Base-by-base conservation (phyloP, 2,797 vertebrate genomes). In the Psittacula derbiana region DNA sequence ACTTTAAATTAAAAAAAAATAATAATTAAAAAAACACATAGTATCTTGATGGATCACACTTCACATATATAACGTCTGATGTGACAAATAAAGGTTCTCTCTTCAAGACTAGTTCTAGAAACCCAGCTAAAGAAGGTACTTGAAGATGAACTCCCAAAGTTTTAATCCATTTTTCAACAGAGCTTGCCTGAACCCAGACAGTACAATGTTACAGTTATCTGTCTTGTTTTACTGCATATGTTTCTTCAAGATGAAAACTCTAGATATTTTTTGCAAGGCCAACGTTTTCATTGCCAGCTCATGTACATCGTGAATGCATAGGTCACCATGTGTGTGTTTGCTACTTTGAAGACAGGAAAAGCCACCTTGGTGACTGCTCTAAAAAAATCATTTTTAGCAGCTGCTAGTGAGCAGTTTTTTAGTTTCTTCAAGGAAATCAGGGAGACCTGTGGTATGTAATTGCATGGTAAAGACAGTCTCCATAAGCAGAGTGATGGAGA, bases 211-310 rank as follows among this genome's bases (percentile, higher is more conserved):
- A 69, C 23, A 88, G 79, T 81, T 84, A 36, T 28, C 71, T 76
- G 16, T 31, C 52, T 80, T 61, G 36, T n/a, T 86, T 83, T 92
- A 31, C 17, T 65, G 31, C 46, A 19, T 46, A 4, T 43, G 14
- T 67, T 94, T 64, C 60, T 74, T 91, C 71, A 82, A 89, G 84
- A 53, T 85, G 61, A 94, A 91, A 86, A 67, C 18, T 28, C 58
- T 67, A 49, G 52, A 40, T 24, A 13, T 4, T 57, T 94, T 95
- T 67, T 67, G 60, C 78, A 80, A 80, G 38, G 38, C 27, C 65
- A 86, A 49, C 49, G 30, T 67, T 90, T 94, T 85, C 73, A 24
- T 2, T 44, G 52, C 65, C 72, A 86, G 72, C 49, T 61, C 18
- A 16, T 7, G 25, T 30, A 50, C n/a, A 52, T 46, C 1, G 0